phyloP scores from a whole-genome alignment of 2,113 vertebrate genomes.

The Gymnogyps californianus region DNA sequence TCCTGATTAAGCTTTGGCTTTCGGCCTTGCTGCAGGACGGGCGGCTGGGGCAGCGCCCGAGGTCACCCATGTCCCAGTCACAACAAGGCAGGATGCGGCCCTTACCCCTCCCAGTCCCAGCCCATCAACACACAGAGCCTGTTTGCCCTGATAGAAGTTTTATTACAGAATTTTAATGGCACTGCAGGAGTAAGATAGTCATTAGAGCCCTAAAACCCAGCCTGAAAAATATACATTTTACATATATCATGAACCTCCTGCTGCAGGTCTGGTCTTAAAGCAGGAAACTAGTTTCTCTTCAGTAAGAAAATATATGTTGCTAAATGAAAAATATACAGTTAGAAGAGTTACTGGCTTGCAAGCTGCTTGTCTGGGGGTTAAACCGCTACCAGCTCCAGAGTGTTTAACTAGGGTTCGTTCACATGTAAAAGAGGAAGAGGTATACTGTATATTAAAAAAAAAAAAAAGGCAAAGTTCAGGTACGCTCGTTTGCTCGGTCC shows the following conservation, averaged over 20 bases:
- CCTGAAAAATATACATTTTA: conserved; percentile 79
- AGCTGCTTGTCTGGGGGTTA: conserved; percentile 11
- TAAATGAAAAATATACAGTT: conserved; percentile 88
- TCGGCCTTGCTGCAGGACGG: neutral
- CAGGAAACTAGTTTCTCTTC: conserved; percentile 79
- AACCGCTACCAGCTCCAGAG: conserved; percentile 49
- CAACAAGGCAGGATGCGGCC: neutral
- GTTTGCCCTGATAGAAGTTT: conserved; percentile 72
- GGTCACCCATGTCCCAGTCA: neutral
- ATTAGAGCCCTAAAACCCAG: conserved; percentile 72
- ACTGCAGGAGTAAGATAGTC: conserved; percentile 72
- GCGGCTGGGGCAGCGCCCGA: neutral
- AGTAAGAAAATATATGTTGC: conserved; percentile 92
- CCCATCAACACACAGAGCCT: neutral
- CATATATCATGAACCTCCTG: conserved; percentile 53
- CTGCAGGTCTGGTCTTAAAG: conserved; percentile 64
- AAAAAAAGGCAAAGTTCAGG: conserved; percentile 76
- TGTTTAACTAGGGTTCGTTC: conserved; percentile 9
- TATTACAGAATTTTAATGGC: conserved; percentile 79
- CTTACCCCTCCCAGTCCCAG: neutral
- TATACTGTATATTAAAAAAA: conserved; percentile 73
- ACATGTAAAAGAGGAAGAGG: conserved; percentile 77
- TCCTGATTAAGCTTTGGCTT: too few relatives aligned
- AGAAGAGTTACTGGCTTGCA: conserved; percentile 67
- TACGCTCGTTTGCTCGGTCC: conserved; percentile 17